Percentiles rank a stretch among this genome's conserved stretches.
phyloP scores from a whole-genome alignment of 2,113 vertebrate species.

The Tragelaphus imberbis region DNA sequence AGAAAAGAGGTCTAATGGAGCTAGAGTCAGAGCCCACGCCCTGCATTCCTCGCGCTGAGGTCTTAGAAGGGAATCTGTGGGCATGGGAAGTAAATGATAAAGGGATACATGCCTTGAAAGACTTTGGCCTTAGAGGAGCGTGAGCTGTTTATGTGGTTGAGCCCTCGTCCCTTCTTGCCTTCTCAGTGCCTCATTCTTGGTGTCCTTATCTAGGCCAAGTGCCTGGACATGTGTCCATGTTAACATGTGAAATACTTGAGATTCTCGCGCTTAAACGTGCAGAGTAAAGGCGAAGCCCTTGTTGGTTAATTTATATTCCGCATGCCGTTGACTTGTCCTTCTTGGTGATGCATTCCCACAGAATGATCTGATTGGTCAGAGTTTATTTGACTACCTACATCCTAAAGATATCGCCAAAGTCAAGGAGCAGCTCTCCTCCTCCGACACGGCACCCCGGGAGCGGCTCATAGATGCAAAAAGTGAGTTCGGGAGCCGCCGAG shows the following conservation, averaged over 20 bases:
- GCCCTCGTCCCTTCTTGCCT: neutral
- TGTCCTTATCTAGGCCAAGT: neutral
- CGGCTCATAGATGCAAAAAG: conserved; percentile 99
- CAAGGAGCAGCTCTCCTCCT: conserved; percentile 98
- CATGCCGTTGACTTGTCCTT: neutral
- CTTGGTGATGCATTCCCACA: conserved; percentile 64
- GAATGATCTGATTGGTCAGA: conserved; percentile 99
- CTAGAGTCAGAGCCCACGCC: neutral
- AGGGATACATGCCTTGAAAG: neutral
- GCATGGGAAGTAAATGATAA: neutral
- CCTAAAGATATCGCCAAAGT: conserved; percentile 99
- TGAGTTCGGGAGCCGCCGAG: conserved; percentile 71
- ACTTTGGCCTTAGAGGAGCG: neutral
- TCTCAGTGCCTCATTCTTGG: neutral
- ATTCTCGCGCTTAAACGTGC: neutral
- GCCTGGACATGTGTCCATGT: neutral
- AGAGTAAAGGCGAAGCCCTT: neutral
- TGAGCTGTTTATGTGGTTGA: neutral
- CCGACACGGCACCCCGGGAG: conserved; percentile 94
- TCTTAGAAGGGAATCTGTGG: neutral
- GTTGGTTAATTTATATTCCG: neutral
- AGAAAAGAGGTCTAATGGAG: neutral
- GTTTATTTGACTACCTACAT: conserved; percentile 98
- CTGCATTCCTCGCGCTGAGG: neutral
- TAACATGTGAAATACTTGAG: neutral